Evolutionary conservation across 23 tunicate genomes (phyloP).

Genomic region (Botrylloides violaceus): DNA sequence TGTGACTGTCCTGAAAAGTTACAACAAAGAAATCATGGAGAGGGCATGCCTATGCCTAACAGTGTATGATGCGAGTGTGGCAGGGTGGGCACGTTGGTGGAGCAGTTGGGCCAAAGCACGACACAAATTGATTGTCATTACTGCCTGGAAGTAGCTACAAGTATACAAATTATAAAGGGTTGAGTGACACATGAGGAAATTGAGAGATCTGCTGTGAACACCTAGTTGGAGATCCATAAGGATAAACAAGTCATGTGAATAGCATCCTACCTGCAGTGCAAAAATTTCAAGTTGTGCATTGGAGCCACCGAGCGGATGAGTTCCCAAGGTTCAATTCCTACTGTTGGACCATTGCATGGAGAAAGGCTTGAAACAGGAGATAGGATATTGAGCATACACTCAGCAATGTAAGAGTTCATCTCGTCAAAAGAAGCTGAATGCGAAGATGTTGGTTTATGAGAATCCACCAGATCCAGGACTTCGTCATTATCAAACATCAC

Average conservation of each 20-base stretch:
- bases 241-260: no score
- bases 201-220: no score
- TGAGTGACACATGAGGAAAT: no score
- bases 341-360: conserved; percentile 36
- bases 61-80: no score
- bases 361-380: conserved; percentile 55
- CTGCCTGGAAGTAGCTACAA: no score
- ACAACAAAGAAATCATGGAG: no score
- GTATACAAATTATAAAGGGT: no score
- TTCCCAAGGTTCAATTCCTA: conserved; percentile 91
- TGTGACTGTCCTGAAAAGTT: conserved; percentile 5
- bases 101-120: no score
- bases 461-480: conserved; percentile 7
- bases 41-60: no score
- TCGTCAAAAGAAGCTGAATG: conserved; percentile 23
- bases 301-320: conserved; percentile 68
- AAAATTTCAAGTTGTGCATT: conserved; percentile 54
- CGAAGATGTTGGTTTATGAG: background rate
- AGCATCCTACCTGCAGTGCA: conserved; percentile 42
- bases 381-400: conserved; percentile 24
- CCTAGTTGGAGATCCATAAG: no score
- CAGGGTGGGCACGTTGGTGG: no score
- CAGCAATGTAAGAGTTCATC: conserved; percentile 49
- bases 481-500: conserved; percentile 67
- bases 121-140: no score